phyloP scores from a whole-genome alignment of 2,888 invertebrate species.

The Cryptus armator region DNA sequence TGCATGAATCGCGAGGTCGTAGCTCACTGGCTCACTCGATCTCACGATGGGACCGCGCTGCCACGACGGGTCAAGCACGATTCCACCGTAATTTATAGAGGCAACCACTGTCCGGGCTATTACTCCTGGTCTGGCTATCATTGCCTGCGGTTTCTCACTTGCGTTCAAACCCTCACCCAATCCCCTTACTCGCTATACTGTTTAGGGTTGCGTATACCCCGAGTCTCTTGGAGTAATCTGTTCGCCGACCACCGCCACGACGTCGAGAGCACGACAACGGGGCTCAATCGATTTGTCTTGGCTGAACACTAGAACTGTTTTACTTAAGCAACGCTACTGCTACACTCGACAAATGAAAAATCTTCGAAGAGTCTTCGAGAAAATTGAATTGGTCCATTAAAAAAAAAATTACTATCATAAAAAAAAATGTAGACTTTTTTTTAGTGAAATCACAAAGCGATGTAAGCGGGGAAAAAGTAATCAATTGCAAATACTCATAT shows the following conservation, averaged over 20 bases:
- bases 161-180: constrained; percentile 10
- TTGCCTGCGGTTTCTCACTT: constrained; percentile 72
- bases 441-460: too few relatives aligned
- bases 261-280: constrained; percentile 30
- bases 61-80: constrained; percentile 60
- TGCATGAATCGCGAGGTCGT: constrained; percentile 49
- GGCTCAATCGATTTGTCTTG: constrained; percentile 56
- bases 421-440: neutral
- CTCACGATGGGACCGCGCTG: constrained; percentile 45
- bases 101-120: constrained; percentile 68
- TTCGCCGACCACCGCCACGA: constrained; percentile 24
- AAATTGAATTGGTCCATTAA: neutral
- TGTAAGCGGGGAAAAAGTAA: too few relatives aligned
- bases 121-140: constrained; percentile 70
- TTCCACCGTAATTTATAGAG: constrained; percentile 73
- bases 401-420: neutral
- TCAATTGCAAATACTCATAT: too few relatives aligned
- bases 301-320: constrained; percentile 11
- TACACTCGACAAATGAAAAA: neutral
- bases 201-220: constrained; percentile 46
- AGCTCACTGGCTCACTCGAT: constrained; percentile 61
- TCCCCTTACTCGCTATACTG: constrained; percentile 32
- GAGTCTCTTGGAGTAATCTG: constrained; percentile 59
- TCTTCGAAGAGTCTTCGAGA: neutral
- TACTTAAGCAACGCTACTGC: neutral